Base-by-base conservation (phyloP, 2,113 vertebrate species). In the Riparia riparia region DNA sequence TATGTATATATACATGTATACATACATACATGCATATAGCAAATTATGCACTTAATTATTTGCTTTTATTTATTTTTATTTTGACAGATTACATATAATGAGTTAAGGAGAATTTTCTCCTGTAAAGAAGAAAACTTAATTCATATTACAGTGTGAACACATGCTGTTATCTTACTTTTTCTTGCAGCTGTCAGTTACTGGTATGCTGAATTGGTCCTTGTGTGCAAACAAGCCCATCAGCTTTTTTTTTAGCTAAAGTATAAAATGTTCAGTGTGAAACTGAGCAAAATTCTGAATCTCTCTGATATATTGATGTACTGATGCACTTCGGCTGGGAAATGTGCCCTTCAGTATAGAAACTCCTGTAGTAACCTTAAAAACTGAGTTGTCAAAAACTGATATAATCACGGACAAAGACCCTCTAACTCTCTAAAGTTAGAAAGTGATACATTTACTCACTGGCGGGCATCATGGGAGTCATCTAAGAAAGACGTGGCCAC, bases 21-120 rank as follows among this genome's bases (percentile, higher is more conserved):
- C 12, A 16, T 12, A 21, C 0, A 11, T 5, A 37, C 4, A 50
- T 8, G 26, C 3, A 28, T 28, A 16, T 3, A 47, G 13, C 8
- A 54, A 63, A 17, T 56, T 20, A 17, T 17, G 21, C 4, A 17
- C 4, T 53, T 47, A 34, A n/a, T 61, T 53, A 34, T 31, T 73
- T 69, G 2, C 0, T 63, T 72, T 72, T 41, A 20, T 44, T 54
- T 53, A 34, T 21, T 9, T 73, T 49, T 53, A 4, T 41, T 73
- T 79, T 47, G 10, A 45, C 65, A 53, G 19, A 41, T 57, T 24
- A 57, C 14, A 39, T 29, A 37, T 13, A 72, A 65, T 15, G 24
- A 53, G 2, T 39, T 56, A 72, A 83, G 56, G 13, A 54, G 58
- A 64, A 22, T 45, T 45, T 54, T 39, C 17, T 72, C 17, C 8